Evolutionary conservation across 2,797 vertebrate species (phyloP), one percentile per base, ranked within the genome.

Genomic region (Capromys pilorides): DNA sequence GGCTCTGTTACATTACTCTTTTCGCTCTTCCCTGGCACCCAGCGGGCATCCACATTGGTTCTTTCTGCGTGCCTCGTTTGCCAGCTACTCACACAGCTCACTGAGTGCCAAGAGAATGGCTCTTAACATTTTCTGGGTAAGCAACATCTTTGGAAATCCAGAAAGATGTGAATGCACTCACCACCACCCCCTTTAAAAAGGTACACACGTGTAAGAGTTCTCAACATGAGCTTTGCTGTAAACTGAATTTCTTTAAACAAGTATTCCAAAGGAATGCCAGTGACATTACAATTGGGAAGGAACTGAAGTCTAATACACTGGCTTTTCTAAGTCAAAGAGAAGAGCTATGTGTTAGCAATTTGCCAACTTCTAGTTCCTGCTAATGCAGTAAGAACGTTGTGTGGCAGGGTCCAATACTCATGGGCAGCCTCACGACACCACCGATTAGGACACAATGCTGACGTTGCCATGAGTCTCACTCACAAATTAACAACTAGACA

Each of bases 71-170:
- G 61, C 24, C 91, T 24, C 45, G 33, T 78, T 71, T 79, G 64
- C 73, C 82, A 88, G 51, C 39, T 51, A 77, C 80, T 16, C 86
- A 51, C 6, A 93, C 26, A 88, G 36, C 45, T 95, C n/a, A 94
- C 54, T 90, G 79, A 93, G 83, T 86, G 62, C 83, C 81, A 86
- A 59, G 86, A 91, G 14, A 93, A 36, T 49, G 7, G 24, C 78
- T 91, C 49, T 87, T 94, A 90, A 94, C 24, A 85, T 62, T 75
- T 90, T 94, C 61, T 91, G 36, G 33, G 45, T 71, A 81, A 93
- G 62, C 39, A 69, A 86, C 41, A 86, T 54, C 51, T 93, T 88
- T 86, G 36, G 67, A 94, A 88, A 82, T 78, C 61, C 80, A 19
- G 2, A 2, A 75, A 10, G 13, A 90, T 66, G 9, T 33, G 82